Evolutionary conservation across 1,140 invertebrate genomes (phyloP).

Genomic region (Brachionus koreanus): DNA sequence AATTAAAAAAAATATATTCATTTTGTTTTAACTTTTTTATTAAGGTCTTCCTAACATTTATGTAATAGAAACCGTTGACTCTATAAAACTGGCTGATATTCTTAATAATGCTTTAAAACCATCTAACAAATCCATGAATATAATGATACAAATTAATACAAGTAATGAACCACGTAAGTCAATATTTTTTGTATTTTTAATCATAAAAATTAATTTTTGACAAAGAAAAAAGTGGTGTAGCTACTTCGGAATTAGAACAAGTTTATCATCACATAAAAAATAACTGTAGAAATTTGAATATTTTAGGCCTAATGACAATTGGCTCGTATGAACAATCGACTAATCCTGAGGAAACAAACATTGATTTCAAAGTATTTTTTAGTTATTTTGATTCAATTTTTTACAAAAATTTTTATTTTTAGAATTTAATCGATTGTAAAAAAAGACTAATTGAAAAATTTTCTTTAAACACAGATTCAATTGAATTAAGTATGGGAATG

Average conservation of each 20-base stretch:
- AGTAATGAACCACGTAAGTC: conserved; percentile 79
- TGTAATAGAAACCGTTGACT: conserved; percentile 83
- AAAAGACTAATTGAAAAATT: conserved; percentile 69
- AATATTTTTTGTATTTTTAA: neutral
- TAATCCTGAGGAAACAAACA: conserved; percentile 73
- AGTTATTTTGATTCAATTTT: conserved; percentile 7
- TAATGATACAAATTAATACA: conserved; percentile 82
- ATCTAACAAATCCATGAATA: conserved; percentile 63
- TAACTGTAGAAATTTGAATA: conserved; percentile 73
- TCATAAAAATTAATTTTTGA: neutral
- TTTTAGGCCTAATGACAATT: conserved; percentile 92
- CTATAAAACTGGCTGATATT: conserved; percentile 74
- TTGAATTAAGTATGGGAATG: conserved; percentile 98
- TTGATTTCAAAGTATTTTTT: conserved; percentile 73
- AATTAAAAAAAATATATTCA: neutral
- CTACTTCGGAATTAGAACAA: conserved; percentile 61
- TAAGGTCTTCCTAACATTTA: conserved; percentile 68
- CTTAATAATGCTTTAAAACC: conserved; percentile 63
- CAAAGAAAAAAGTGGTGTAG: conserved; percentile 23
- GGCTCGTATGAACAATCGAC: conserved; percentile 76
- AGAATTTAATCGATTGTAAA: conserved; percentile 68
- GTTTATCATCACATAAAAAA: conserved; percentile 71
- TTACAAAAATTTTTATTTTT: conserved; percentile 44
- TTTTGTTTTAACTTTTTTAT: conserved; percentile 53
- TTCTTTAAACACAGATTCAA: conserved; percentile 64